These are phyloP conservation scores for Illadopsis cleaveri DNA, from an alignment of 2,113 vertebrate genomes.

Conservation along the genomic window DNA sequence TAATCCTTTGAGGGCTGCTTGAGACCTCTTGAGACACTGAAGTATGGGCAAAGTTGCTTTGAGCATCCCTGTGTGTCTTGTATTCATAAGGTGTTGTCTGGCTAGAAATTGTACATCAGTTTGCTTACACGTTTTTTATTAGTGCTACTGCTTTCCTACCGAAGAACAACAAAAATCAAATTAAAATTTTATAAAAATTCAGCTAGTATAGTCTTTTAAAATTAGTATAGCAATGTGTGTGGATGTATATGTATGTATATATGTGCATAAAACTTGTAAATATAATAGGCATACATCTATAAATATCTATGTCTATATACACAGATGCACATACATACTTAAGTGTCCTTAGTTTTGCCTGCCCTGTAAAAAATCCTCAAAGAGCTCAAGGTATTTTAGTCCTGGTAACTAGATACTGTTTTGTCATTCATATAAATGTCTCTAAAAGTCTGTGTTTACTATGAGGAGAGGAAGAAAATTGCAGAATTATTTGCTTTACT, in stretches of 20 bases:
- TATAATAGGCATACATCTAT: background rate
- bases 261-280: background rate
- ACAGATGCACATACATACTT: background rate
- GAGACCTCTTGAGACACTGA: background rate
- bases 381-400: background rate
- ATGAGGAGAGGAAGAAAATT: accelerated
- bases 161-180: background rate
- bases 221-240: too few species aligned
- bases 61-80: background rate
- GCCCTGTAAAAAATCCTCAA: background rate
- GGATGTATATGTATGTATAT: background rate
- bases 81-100: background rate
- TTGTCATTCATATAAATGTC: background rate
- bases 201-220: too few species aligned
- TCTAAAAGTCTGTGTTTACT: background rate
- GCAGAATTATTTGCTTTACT: background rate
- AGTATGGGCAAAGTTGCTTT: background rate
- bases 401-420: background rate
- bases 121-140: background rate
- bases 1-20: background rate
- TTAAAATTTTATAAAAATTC: background rate
- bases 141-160: background rate
- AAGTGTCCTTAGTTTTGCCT: background rate
- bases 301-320: too few species aligned
- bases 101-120: background rate